Evolutionary conservation across 2,113 vertebrate species (phyloP), one percentile per base, ranked within the genome.

Genomic region (Callocephalon fimbriatum): DNA sequence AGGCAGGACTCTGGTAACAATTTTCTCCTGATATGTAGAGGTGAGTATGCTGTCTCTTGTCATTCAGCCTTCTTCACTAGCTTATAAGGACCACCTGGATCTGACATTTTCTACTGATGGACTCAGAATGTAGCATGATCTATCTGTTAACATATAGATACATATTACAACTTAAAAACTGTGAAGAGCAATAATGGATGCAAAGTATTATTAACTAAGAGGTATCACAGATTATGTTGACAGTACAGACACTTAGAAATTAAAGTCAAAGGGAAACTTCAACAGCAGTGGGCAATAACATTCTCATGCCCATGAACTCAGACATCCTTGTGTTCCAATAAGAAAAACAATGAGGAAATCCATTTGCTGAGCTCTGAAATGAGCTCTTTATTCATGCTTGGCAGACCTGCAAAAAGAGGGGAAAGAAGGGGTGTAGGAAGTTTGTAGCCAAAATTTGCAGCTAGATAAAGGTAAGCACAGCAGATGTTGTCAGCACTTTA

Each of bases 311-410:
- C 25, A 26, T 75, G 75, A 79, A 93, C 65, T 92, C 76, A 75
- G 90, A 61, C 12, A 50, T 94, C 86, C 37, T 77, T 87, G 53
- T 51, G 65, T 86, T 95, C 51, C 56, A 91, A 26, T 21, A 68
- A 32, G 65, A 92, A 84, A 89, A 90, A 93, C 79, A 73, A 94
- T 88, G 58, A 95, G 75, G 45, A 86, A 89, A 29, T 20, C 63
- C 63, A 96, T 78, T 66, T 95, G 76, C 78, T 96, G 47, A 90
- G 70, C 73, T 96, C 58, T 91, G 18, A 90, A 94, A 82, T 62
- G 74, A 85, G 90, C 65, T 95, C 40, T 92, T 79, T 91, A 83
- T 61, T 61, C 74, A 54, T 72, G 75, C 66, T 87, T 92, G 80
- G 89, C 93, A 89, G 31, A 83, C 66, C 89, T 96, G 74, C 40